Evolutionary conservation across 1,140 invertebrate species (phyloP).

Genomic region (Microvelia longipes): DNA sequence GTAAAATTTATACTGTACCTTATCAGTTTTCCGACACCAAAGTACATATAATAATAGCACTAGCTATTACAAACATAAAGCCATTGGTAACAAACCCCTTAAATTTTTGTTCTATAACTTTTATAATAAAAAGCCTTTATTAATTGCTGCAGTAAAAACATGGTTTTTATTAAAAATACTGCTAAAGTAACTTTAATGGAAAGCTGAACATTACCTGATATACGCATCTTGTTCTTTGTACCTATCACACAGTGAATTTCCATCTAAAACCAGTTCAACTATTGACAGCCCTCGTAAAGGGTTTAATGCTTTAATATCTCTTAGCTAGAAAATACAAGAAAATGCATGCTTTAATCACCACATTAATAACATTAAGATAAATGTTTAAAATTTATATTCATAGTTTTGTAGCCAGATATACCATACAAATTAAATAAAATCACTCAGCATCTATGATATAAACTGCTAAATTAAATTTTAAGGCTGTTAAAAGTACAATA

Average conservation of each 20-base stretch:
- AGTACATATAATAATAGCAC: no score
- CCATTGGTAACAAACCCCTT: no score
- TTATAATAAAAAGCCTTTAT: no score
- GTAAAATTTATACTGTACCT: no score
- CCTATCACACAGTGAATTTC: constrained; percentile 63
- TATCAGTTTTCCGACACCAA: no score
- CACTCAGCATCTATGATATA: background rate
- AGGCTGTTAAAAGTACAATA: background rate
- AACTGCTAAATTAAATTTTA: background rate
- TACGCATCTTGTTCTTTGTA: constrained; percentile 62
- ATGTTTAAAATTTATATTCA: background rate
- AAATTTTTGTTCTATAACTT: no score
- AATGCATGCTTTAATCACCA: no score
- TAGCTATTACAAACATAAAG: no score
- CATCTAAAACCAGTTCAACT: constrained; percentile 56
- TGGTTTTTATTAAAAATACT: no score
- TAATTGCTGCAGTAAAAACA: no score
- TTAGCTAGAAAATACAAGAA: constrained; percentile 42
- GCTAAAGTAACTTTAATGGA: no score
- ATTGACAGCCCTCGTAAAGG: constrained; percentile 50
- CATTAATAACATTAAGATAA: constrained; percentile 9
- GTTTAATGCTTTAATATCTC: constrained; percentile 49
- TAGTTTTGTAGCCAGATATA: no score
- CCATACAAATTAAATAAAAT: background rate
- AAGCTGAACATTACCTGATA: constrained; percentile 63